Conservation (phyloP, 2,113 vertebrate species). For the Stercorarius parasiticus region DNA sequence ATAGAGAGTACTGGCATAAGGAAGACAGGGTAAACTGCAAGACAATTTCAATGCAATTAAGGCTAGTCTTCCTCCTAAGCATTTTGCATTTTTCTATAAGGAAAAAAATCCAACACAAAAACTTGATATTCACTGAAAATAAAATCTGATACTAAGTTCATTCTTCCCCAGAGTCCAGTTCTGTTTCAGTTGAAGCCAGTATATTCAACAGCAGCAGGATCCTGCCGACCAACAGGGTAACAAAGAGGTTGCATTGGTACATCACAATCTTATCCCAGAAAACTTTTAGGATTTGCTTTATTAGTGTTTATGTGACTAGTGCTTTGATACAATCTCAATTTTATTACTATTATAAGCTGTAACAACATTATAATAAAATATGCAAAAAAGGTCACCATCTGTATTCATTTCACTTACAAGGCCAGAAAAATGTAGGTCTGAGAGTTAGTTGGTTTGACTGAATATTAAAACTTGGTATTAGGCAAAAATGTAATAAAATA, state of each 20-base stretch:
- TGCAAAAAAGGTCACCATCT: background rate
- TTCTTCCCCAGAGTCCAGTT: background rate
- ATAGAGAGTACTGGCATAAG: background rate
- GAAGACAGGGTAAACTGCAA: background rate
- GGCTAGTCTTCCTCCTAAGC: background rate
- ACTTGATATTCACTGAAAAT: background rate
- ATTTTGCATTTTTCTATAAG: background rate
- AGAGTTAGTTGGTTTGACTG: background rate
- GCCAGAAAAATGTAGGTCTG: background rate
- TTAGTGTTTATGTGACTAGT: background rate
- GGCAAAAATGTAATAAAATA: background rate
- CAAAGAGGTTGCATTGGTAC: background rate
- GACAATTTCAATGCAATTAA: background rate
- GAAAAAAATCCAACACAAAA: background rate
- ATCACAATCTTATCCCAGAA: background rate
- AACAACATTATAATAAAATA: background rate
- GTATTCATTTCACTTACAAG: background rate
- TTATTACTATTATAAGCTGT: background rate
- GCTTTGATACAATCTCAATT: background rate
- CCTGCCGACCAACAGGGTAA: fast-evolving
- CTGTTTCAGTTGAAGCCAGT: background rate
- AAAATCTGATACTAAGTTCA: background rate
- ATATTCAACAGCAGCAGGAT: background rate
- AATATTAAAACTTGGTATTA: background rate
- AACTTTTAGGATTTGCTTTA: background rate